Base-by-base conservation (phyloP, 2,888 invertebrate species). In the Bhutanitis thaidina region DNA sequence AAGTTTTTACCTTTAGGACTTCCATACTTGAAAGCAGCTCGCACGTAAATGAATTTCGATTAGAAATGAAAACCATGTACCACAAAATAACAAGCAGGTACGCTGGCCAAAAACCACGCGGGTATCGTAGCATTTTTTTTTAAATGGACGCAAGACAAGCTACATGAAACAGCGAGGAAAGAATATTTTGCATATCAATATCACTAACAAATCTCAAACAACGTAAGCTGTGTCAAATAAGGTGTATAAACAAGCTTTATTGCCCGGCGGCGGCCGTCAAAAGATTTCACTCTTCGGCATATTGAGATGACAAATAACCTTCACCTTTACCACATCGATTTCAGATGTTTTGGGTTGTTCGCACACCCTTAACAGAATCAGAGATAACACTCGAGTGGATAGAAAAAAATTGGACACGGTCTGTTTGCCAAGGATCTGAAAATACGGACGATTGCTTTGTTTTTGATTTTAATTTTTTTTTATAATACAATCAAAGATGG, bases 361-460 rank as follows among this genome's bases (percentile, higher is more conserved):
- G 79, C 88, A 84, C 80, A 69, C 74, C 69, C 80, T 80, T 82
- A 71, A 77, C 69, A 80, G 64, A 77, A 71, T 64, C 65, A 66
- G 38, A 74, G 77, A 86, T 81, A 84, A 72, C 66, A 71, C 65
- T 78, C 56, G 52, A 69, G 64, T 61, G 60, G 51, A 29, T 46
- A 41, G 45, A 54, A 61, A 62, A 62, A 61, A 54, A 58, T 49
- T 39, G 13, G 27, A 40, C 32, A 43, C 35, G 34, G 34, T 30
- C 43, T 41, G 30, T 57, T 57, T 51, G 48, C 41, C 40, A 36
- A 51, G 43, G 40, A 43, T 52, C 51, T 53, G 14, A 10, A 45
- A 57, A 55, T 55, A 52, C 52, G 20, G 35, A 12, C 27, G 16
- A 37, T 25, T 38, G 34, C 49, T 37, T 41, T 44, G 7, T 27